Conservation (phyloP, 2,888 invertebrate species). For the Mayetiola destructor region DNA sequence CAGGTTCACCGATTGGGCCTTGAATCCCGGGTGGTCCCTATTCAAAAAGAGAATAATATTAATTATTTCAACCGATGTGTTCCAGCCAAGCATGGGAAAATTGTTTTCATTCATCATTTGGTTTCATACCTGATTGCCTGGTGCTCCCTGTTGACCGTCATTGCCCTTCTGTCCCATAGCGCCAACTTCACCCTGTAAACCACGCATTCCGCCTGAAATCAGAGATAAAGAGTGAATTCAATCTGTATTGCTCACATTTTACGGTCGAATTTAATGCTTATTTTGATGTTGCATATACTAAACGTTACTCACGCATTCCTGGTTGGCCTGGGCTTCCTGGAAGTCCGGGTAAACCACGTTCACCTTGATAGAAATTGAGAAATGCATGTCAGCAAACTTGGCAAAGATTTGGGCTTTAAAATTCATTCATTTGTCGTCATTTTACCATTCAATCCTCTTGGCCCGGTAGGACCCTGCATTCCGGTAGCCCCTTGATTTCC, state of each 20-base stretch:
- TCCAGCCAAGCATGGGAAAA: background rate
- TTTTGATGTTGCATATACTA: too few species aligned
- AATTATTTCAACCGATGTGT: background rate
- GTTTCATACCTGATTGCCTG: slow-evolving; percentile 47
- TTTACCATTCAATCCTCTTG: slow-evolving; percentile 58
- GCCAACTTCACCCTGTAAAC: slow-evolving; percentile 35
- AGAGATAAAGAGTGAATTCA: background rate
- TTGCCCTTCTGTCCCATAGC: background rate
- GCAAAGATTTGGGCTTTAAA: too few species aligned
- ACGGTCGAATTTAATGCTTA: too few species aligned
- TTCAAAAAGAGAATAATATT: slow-evolving; percentile 29
- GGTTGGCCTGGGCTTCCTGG: slow-evolving; percentile 46
- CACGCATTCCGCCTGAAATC: slow-evolving; percentile 25
- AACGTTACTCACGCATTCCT: too few species aligned
- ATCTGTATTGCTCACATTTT: background rate
- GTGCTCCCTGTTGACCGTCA: slow-evolving; percentile 21
- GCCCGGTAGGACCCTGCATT: slow-evolving; percentile 40
- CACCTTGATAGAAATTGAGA: slow-evolving; percentile 33
- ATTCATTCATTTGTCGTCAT: too few species aligned
- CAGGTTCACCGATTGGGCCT: slow-evolving; percentile 36
- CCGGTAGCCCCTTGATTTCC: slow-evolving; percentile 36
- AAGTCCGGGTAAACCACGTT: slow-evolving; percentile 49
- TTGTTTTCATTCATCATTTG: too few species aligned
- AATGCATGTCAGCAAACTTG: slow-evolving; percentile 50
- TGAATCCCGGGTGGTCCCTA: slow-evolving; percentile 47